Conservation (phyloP, 2,797 vertebrate genomes). For the Notoglanidium macrostoma region DNA sequence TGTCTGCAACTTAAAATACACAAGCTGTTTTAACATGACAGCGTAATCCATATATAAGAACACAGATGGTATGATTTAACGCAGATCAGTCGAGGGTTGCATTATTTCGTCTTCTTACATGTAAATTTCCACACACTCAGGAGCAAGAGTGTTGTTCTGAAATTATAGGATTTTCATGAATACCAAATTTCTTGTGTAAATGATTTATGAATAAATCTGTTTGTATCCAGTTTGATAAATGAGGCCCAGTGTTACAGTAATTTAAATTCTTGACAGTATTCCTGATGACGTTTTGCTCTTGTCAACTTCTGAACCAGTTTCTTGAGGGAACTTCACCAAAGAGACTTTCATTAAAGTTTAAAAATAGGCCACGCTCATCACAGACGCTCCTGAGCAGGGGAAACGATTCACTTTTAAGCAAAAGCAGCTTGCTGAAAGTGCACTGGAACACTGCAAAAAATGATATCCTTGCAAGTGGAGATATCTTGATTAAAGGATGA, state of each 20-base stretch:
- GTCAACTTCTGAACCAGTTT: constrained; percentile 5
- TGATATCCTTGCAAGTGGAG: background rate
- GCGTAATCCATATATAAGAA: background rate
- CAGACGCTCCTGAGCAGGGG: background rate
- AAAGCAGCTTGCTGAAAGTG: background rate
- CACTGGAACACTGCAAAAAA: background rate
- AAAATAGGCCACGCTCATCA: background rate
- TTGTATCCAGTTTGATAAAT: background rate
- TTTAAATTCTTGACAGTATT: background rate
- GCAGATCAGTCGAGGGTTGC: background rate
- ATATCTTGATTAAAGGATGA: background rate
- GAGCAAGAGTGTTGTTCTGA: background rate
- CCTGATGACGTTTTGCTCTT: background rate
- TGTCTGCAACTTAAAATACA: too few species aligned
- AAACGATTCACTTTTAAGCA: background rate
- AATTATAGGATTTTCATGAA: background rate
- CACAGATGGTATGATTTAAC: background rate
- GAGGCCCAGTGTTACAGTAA: background rate
- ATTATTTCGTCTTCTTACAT: background rate
- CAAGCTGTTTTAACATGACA: too few species aligned
- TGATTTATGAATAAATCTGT: background rate
- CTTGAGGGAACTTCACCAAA: background rate
- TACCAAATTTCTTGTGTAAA: too few species aligned
- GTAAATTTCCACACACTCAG: background rate
- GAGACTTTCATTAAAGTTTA: background rate